These are phyloP conservation scores for Lepidocolaptes lacrymiger DNA, from an alignment of 2,797 vertebrate genomes.

Conservation along the genomic window DNA sequence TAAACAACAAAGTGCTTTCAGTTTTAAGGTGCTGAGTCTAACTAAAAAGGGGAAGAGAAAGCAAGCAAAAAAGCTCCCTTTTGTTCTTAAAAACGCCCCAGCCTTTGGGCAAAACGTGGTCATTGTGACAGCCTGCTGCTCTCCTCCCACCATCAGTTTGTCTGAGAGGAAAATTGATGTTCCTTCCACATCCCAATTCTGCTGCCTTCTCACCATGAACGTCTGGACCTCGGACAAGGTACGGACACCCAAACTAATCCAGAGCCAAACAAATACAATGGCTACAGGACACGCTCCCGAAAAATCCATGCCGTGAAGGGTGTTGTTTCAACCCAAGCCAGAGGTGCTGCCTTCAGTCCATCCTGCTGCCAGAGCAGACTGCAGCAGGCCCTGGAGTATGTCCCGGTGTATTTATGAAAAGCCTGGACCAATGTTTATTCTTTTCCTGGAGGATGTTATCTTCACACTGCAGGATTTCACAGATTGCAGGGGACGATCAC, in stretches of 20 bases:
- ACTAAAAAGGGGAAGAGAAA: constrained; percentile 20
- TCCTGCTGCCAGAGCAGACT: background rate
- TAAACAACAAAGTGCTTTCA: background rate
- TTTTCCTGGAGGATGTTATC: constrained; percentile 16
- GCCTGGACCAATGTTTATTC: background rate
- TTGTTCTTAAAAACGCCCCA: background rate
- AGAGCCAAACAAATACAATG: rapidly evolving
- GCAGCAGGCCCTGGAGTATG: background rate
- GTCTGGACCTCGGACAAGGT: background rate
- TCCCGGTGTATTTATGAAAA: background rate
- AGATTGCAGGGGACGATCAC: background rate
- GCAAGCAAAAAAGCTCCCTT: background rate
- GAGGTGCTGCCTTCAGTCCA: background rate
- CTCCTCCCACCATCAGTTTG: background rate
- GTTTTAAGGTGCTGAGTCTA: background rate
- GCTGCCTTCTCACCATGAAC: background rate
- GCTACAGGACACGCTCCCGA: background rate
- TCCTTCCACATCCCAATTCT: background rate
- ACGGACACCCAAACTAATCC: background rate
- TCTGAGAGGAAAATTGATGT: background rate
- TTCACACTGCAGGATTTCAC: background rate
- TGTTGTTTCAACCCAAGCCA: background rate
- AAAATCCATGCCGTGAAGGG: background rate
- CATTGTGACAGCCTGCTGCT: background rate
- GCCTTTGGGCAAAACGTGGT: background rate